Conservation (phyloP, 2,113 vertebrate genomes). For the Passer domesticus region DNA sequence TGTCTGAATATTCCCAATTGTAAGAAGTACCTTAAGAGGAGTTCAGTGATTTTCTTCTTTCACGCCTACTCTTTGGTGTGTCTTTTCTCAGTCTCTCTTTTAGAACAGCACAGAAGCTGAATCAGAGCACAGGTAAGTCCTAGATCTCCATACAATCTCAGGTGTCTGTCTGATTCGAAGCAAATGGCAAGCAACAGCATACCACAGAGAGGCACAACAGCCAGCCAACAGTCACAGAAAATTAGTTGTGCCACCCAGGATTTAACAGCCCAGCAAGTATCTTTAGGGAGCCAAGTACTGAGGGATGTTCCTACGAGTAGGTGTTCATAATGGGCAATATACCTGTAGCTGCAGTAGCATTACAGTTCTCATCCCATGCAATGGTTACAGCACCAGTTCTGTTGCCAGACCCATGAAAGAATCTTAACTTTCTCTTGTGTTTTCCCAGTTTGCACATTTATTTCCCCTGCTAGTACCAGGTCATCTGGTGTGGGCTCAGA, state of each 20-base stretch:
- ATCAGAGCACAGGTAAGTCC: background rate
- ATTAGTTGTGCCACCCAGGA: background rate
- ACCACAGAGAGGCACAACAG: background rate
- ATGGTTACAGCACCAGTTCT: background rate
- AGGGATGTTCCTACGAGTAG: background rate
- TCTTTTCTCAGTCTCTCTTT: background rate
- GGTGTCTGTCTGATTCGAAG: background rate
- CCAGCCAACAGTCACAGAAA: background rate
- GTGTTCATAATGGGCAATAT: background rate
- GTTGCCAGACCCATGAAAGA: background rate
- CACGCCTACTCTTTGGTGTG: background rate
- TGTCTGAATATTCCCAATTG: background rate
- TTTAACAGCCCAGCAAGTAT: background rate
- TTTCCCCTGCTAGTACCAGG: background rate
- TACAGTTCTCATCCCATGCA: background rate
- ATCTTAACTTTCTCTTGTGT: background rate
- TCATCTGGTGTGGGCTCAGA: background rate
- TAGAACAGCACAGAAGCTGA: background rate
- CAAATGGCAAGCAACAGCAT: background rate
- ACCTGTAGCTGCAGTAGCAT: background rate
- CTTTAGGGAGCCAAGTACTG: background rate
- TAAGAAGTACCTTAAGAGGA: background rate
- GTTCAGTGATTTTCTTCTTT: background rate
- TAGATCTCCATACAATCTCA: background rate
- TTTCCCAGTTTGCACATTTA: background rate